Evolutionary conservation across 2,888 invertebrate species (phyloP).

Genomic region (Dryobotodes eremita): DNA sequence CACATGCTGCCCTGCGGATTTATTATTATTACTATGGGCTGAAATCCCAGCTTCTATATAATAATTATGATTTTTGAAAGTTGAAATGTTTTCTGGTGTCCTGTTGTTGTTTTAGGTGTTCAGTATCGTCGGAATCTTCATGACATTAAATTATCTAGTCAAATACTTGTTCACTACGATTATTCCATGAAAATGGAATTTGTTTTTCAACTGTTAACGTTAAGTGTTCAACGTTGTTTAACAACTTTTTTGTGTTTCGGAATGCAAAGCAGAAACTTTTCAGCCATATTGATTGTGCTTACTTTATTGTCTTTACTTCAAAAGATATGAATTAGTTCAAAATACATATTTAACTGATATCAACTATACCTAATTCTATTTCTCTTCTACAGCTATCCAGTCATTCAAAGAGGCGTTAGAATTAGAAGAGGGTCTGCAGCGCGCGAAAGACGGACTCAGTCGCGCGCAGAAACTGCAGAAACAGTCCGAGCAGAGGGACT

Average conservation of each 20-base stretch:
- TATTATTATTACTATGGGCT: no score
- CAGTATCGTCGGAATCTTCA: no score
- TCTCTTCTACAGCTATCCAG: conserved; percentile 92
- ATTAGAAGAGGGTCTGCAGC: conserved; percentile 94
- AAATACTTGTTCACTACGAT: not conserved
- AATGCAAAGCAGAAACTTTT: not conserved
- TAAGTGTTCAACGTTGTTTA: no score
- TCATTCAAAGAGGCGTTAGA: conserved; percentile 97
- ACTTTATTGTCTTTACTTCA: not conserved
- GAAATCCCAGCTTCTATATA: not conserved
- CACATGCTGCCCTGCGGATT: no score
- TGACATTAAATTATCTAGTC: not conserved
- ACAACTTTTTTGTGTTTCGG: not conserved
- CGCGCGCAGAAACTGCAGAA: conserved; percentile 98
- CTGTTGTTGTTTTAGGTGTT: not conserved
- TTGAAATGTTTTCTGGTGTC: not conserved
- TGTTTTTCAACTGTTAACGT: no score
- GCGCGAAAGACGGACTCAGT: conserved; percentile 97
- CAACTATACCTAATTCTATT: not conserved
- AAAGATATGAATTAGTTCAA: not conserved
- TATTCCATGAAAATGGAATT: not conserved
- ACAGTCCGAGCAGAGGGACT: conserved; percentile 97
- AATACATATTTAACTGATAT: not conserved
- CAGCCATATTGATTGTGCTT: not conserved
- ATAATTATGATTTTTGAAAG: not conserved